phyloP scores from a whole-genome alignment of 2,888 invertebrate genomes.

The Mactromeris polynyma region DNA sequence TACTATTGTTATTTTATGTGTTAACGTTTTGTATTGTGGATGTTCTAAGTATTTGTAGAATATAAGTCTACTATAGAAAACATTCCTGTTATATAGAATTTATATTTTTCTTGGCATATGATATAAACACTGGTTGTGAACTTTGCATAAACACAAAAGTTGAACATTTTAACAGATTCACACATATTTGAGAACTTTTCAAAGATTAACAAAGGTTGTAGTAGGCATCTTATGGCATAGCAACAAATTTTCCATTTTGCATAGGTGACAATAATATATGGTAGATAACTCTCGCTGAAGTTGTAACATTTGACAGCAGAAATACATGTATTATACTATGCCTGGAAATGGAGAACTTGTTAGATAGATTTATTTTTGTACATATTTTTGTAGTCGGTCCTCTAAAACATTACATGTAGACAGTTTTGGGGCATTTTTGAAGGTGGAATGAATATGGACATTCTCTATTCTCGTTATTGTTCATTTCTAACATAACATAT shows the following conservation, averaged over 20 bases:
- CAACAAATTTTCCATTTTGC: not conserved
- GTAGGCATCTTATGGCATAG: not conserved
- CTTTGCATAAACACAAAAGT: not conserved
- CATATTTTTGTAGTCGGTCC: not conserved
- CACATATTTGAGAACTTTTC: no score
- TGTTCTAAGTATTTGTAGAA: not conserved
- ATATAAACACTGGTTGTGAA: not conserved
- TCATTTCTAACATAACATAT: no score
- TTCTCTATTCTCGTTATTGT: no score
- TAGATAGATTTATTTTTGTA: slow-evolving; percentile 11
- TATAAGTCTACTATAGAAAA: not conserved
- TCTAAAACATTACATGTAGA: not conserved
- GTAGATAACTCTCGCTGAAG: not conserved
- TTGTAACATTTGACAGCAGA: not conserved
- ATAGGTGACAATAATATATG: not conserved
- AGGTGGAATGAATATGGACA: no score
- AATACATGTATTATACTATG: not conserved
- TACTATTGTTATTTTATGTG: not conserved
- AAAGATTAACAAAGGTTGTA: not conserved
- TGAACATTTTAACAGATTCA: no score
- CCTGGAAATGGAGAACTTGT: not conserved
- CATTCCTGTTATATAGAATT: not conserved
- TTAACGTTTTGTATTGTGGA: not conserved
- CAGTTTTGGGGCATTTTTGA: no score
- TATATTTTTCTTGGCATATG: not conserved